Evolutionary conservation across 2,113 vertebrate species (phyloP).

Genomic region (Arizona elegans): DNA sequence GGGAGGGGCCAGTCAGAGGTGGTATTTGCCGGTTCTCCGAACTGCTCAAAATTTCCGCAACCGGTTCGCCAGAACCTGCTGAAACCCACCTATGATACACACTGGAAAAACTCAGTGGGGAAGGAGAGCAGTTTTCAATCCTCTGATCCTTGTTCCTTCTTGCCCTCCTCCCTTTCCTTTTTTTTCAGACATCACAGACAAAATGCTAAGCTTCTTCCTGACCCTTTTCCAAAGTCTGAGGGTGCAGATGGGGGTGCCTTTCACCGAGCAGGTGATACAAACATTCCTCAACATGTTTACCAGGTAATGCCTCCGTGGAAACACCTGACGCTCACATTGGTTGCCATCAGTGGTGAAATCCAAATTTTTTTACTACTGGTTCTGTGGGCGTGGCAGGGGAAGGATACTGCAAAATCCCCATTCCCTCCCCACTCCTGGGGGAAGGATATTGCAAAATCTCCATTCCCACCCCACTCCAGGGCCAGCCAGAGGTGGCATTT

Average conservation of each 20-base stretch:
- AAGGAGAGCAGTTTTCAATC: not conserved
- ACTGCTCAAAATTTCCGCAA: too few relatives aligned
- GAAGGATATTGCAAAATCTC: too few relatives aligned
- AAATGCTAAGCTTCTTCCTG: constrained; percentile 98
- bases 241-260: constrained; percentile 97
- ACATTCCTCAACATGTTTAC: constrained; percentile 99
- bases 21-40: too few relatives aligned
- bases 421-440: too few relatives aligned
- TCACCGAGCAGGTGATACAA: constrained; percentile 97
- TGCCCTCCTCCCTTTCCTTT: constrained; percentile 18
- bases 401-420: too few relatives aligned
- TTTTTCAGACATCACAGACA: constrained; percentile 88
- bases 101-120: not conserved
- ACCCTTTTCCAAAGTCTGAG: constrained; percentile 93
- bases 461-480: too few relatives aligned
- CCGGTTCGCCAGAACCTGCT: too few relatives aligned
- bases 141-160: fast-evolving
- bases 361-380: too few relatives aligned
- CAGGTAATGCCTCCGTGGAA: constrained; percentile 73
- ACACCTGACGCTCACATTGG: not conserved
- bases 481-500: too few relatives aligned
- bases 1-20: too few relatives aligned
- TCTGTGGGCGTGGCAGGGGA: too few relatives aligned
- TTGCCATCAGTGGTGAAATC: too few relatives aligned
- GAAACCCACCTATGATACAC: not conserved